Percentiles rank a stretch among this genome's conserved stretches.
Evolutionary conservation across 2,113 vertebrate genomes (phyloP).

Genomic region (Heloderma charlesbogerti): DNA sequence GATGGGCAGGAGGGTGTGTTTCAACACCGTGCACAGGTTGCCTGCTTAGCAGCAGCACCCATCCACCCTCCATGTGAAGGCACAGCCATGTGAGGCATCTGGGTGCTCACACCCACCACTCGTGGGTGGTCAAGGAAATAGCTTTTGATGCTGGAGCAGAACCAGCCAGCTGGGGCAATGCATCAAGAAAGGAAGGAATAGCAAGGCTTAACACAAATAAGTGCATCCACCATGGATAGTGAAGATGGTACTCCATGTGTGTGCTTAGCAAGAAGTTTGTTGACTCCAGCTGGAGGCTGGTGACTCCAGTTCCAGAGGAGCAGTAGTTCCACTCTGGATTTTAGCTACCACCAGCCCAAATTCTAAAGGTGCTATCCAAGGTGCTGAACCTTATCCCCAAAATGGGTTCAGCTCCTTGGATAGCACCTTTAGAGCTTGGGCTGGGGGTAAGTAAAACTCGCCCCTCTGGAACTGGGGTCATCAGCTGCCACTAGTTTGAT

Average conservation of each 20-base stretch:
- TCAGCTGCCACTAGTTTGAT: too few relatives aligned
- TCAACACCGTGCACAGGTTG: neutral
- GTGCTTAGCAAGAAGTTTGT: neutral
- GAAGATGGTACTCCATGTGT: neutral
- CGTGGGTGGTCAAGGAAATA: neutral
- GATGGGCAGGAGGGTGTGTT: neutral
- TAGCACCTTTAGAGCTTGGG: too few relatives aligned
- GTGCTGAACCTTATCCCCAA: too few relatives aligned
- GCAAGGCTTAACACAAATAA: neutral
- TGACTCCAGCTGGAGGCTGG: too few relatives aligned
- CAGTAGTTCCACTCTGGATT: too few relatives aligned
- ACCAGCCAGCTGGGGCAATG: neutral
- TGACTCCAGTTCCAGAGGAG: too few relatives aligned
- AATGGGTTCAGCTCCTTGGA: too few relatives aligned
- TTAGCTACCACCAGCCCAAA: too few relatives aligned
- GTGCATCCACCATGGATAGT: neutral
- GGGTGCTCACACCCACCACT: neutral
- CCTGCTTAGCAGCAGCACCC: slow-evolving; percentile 20
- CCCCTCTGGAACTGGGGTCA: too few relatives aligned
- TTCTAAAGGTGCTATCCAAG: too few relatives aligned
- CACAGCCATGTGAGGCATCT: slow-evolving; percentile 2
- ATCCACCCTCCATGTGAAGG: slow-evolving; percentile 11
- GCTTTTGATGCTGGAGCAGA: neutral
- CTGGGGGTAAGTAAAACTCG: too few relatives aligned
- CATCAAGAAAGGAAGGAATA: neutral